Evolutionary conservation across 2,113 vertebrate genomes (phyloP).

Genomic region (Thymallus thymallus): DNA sequence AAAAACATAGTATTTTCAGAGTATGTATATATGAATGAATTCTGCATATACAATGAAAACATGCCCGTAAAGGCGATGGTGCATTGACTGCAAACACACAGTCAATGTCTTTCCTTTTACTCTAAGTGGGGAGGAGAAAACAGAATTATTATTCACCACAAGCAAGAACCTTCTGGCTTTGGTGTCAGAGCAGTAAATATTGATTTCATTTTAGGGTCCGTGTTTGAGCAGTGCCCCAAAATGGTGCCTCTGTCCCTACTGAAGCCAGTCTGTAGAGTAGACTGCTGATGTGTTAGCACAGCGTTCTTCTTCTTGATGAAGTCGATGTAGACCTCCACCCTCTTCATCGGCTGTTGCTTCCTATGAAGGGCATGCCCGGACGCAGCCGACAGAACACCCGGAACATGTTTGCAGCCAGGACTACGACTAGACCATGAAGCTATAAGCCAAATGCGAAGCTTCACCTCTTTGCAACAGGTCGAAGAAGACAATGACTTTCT

Average conservation of each 20-base stretch:
- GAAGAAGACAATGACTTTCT: constrained; percentile 95
- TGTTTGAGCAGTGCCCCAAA: no score
- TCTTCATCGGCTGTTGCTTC: constrained; percentile 94
- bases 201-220: no score
- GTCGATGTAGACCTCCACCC: constrained; percentile 93
- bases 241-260: no score
- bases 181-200: no score
- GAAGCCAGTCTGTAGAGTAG: not conserved
- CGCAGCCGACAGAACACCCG: constrained; percentile 87
- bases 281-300: constrained; percentile 57
- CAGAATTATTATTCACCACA: no score
- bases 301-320: constrained; percentile 88
- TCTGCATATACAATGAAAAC: no score
- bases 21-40: no score
- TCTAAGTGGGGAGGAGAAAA: not conserved
- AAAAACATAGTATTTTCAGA: no score
- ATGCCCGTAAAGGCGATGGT: no score
- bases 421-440: not conserved
- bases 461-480: constrained; percentile 94
- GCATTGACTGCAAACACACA: no score
- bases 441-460: not conserved
- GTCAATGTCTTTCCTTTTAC: no score
- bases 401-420: constrained; percentile 66
- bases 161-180: no score
- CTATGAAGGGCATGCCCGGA: constrained; percentile 89